These are phyloP conservation scores for Simalia tracyae DNA, from an alignment of 2,797 vertebrate genomes.

Conservation along the genomic window DNA sequence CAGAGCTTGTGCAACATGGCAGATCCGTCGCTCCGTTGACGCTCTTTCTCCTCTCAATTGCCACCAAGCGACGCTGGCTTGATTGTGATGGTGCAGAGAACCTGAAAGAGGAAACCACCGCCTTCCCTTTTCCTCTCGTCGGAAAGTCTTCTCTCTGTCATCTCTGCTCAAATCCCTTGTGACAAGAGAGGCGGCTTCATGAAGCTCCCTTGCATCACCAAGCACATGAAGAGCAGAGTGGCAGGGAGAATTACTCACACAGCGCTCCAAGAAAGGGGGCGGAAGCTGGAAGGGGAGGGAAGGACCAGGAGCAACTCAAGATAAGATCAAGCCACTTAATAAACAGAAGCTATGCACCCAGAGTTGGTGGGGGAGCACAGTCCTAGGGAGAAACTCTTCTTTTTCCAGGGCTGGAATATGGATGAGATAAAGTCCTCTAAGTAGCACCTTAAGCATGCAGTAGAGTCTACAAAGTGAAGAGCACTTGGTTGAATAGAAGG, in stretches of 20 bases:
- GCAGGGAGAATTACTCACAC: background rate
- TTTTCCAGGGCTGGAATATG: background rate
- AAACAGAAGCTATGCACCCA: background rate
- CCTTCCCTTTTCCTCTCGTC: conserved; percentile 50
- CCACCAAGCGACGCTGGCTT: conserved; percentile 40
- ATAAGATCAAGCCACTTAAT: background rate
- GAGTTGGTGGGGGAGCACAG: background rate
- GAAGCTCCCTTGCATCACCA: conserved; percentile 35
- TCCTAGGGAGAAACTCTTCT: too few relatives aligned
- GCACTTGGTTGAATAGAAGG: background rate
- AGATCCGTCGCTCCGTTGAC: conserved; percentile 20
- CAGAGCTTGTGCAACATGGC: background rate
- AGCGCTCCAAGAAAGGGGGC: background rate
- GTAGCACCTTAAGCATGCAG: background rate
- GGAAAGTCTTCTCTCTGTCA: conserved; percentile 65
- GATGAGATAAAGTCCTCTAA: background rate
- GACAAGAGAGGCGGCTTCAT: conserved; percentile 66
- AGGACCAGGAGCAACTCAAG: background rate
- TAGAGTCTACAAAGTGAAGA: background rate
- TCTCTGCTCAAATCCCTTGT: conserved; percentile 64
- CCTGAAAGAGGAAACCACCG: conserved; percentile 11
- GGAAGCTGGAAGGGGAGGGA: background rate
- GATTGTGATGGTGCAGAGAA: conserved; percentile 39
- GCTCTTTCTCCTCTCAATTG: conserved; percentile 35
- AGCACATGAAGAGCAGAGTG: background rate